These are phyloP conservation scores for Mactromeris polynyma DNA, from an alignment of 2,888 invertebrate species.

Conservation along the genomic window DNA sequence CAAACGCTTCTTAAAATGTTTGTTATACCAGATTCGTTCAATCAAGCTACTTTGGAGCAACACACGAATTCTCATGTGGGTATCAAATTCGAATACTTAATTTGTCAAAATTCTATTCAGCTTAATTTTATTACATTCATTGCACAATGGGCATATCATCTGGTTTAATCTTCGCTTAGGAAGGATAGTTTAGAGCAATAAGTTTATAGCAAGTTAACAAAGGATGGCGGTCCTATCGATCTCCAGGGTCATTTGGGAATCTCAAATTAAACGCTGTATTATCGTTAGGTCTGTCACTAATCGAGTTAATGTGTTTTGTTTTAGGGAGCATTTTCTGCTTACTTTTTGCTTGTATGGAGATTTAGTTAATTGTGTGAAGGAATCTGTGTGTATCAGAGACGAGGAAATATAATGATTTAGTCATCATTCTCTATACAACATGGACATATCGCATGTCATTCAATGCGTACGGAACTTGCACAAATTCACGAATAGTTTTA, in stretches of 20 bases:
- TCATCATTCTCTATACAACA: not conserved
- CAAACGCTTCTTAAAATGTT: constrained; percentile 8
- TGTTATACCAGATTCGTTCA: constrained; percentile 12
- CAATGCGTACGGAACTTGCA: too few species aligned
- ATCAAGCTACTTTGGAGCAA: constrained; percentile 52
- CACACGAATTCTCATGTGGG: constrained; percentile 11
- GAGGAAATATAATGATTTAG: not conserved
- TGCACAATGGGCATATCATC: constrained; percentile 58
- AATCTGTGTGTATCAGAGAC: not conserved
- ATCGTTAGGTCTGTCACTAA: constrained; percentile 36
- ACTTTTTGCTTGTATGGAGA: not conserved
- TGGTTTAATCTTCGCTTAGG: constrained; percentile 47
- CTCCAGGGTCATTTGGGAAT: constrained; percentile 45
- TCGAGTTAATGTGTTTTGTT: constrained; percentile 37
- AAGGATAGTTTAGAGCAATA: constrained; percentile 50
- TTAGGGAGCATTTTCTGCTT: not conserved
- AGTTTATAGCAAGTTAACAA: constrained; percentile 58
- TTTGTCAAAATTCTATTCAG: constrained; percentile 51
- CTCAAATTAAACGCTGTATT: constrained; percentile 55
- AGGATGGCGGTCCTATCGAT: constrained; percentile 43
- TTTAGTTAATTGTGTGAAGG: constrained; percentile 14
- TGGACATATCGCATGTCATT: not conserved
- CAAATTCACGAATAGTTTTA: too few species aligned
- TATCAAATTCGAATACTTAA: constrained; percentile 56
- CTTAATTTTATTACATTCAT: constrained; percentile 50